Conservation (phyloP, 1,140 invertebrate genomes). For the Papilio polyxenes region DNA sequence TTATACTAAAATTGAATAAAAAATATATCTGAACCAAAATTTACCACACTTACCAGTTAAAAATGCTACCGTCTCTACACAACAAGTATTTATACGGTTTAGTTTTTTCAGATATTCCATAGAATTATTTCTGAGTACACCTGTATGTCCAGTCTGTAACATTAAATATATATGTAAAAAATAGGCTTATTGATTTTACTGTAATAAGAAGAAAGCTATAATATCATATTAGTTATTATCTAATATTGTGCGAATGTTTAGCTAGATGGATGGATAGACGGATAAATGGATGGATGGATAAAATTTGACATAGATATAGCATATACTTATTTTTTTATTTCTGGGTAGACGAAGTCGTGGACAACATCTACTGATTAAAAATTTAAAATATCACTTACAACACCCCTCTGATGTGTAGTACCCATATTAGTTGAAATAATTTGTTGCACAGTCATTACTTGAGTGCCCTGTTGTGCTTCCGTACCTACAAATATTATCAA, state of each 20-base stretch:
- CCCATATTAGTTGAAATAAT: conserved; percentile 50
- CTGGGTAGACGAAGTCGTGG: too few relatives aligned
- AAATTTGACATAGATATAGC: too few relatives aligned
- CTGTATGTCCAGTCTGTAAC: conserved; percentile 53
- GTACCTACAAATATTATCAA: conserved; percentile 31
- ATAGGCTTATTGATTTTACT: not conserved
- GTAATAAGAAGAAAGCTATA: not conserved
- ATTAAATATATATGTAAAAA: not conserved
- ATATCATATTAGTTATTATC: too few relatives aligned
- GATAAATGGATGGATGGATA: too few relatives aligned
- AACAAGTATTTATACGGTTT: conserved; percentile 63
- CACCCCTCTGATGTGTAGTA: conserved; percentile 47
- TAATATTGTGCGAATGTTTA: too few relatives aligned
- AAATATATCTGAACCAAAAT: too few relatives aligned
- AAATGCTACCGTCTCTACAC: conserved; percentile 59
- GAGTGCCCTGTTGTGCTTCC: conserved; percentile 49
- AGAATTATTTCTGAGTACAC: conserved; percentile 42
- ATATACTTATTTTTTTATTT: too few relatives aligned
- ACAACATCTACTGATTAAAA: too few relatives aligned
- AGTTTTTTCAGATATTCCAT: conserved; percentile 55
- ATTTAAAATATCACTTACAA: conserved; percentile 47
- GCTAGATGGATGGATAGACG: too few relatives aligned
- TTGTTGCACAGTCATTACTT: conserved; percentile 58
- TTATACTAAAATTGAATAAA: too few relatives aligned
- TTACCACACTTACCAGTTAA: conserved; percentile 54